These are phyloP conservation scores for Epinotia bilunana DNA, from an alignment of 2,888 invertebrate species.

Conservation along the genomic window DNA sequence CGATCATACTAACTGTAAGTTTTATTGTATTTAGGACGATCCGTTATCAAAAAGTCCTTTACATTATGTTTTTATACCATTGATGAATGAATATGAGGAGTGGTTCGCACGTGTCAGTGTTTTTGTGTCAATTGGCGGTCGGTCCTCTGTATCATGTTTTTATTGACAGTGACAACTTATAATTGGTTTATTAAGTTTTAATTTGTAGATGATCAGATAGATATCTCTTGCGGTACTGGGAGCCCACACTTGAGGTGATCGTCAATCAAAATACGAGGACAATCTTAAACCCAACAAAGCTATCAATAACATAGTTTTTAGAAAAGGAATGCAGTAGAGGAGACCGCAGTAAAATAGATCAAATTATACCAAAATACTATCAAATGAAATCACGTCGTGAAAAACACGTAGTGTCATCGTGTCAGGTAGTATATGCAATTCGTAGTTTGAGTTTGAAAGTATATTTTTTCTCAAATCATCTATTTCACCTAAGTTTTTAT, in stretches of 20 bases:
- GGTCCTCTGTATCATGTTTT: conserved; percentile 57
- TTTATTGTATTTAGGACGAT: conserved; percentile 41
- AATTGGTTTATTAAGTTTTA: conserved; percentile 73
- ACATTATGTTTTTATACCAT: conserved; percentile 49
- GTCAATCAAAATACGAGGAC: not conserved
- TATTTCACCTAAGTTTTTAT: too few relatives aligned
- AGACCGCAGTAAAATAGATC: too few relatives aligned
- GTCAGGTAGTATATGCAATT: too few relatives aligned
- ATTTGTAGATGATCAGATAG: conserved; percentile 59
- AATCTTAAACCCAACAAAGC: too few relatives aligned
- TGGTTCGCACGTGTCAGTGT: conserved; percentile 53
- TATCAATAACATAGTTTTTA: too few relatives aligned
- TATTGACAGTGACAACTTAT: conserved; percentile 68
- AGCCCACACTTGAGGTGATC: conserved; percentile 18
- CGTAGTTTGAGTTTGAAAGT: too few relatives aligned
- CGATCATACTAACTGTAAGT: conserved; percentile 43
- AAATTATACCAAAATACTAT: too few relatives aligned
- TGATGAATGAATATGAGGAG: conserved; percentile 57
- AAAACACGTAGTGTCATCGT: too few relatives aligned
- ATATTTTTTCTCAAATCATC: too few relatives aligned
- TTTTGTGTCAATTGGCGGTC: conserved; percentile 49
- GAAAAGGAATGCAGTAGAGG: too few relatives aligned
- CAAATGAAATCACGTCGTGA: too few relatives aligned
- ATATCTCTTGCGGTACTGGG: conserved; percentile 47
- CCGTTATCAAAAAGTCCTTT: conserved; percentile 45